Conservation (phyloP, 2,113 vertebrate genomes). For the Cisticola juncidis region DNA sequence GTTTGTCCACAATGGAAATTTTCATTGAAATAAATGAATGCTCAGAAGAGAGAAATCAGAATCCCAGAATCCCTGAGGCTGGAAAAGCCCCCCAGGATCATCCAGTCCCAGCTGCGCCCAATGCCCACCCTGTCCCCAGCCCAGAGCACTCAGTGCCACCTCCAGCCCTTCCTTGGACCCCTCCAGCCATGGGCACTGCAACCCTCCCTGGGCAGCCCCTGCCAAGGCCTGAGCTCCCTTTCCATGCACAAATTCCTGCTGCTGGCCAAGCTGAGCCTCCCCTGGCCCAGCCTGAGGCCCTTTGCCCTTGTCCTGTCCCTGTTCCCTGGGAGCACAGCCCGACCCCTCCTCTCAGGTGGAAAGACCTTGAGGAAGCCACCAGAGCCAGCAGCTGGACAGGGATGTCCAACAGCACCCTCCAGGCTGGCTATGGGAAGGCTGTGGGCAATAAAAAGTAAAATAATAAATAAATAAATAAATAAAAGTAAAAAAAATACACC, state of each 20-base stretch:
- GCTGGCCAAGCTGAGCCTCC: not conserved
- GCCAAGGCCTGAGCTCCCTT: not conserved
- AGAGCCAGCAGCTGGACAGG: not conserved
- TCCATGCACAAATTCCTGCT: not conserved
- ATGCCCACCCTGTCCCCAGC: not conserved
- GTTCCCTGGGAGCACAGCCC: not conserved
- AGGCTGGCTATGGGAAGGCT: not conserved
- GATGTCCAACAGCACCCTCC: not conserved
- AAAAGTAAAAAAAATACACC: no score
- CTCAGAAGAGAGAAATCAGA: not conserved
- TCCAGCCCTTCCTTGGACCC: not conserved
- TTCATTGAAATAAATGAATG: not conserved
- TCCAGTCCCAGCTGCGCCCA: accelerated
- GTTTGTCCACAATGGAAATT: not conserved
- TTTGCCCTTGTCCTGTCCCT: not conserved
- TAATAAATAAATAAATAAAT: no score
- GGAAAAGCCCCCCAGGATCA: accelerated
- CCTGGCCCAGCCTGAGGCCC: not conserved
- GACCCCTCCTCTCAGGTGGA: no score
- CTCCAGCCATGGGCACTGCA: not conserved
- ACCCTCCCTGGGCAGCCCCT: not conserved
- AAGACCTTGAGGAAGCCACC: not conserved
- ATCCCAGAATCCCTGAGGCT: accelerated
- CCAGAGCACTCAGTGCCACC: not conserved
- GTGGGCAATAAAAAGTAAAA: not conserved